These are phyloP conservation scores for Cryptomyrus ogoouensis DNA, from an alignment of 2,113 vertebrate genomes.

Conservation along the genomic window DNA sequence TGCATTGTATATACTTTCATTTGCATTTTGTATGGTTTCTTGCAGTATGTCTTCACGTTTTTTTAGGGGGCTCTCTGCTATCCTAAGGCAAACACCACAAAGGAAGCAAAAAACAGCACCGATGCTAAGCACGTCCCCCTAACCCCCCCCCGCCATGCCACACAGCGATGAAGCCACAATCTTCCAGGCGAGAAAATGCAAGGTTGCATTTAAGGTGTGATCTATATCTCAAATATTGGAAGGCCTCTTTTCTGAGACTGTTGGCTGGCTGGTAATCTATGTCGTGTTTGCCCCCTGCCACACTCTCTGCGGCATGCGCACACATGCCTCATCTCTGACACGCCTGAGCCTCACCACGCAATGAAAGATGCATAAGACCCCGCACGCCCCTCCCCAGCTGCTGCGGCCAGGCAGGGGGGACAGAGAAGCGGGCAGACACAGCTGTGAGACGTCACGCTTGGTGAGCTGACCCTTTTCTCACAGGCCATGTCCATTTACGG, in stretches of 20 bases:
- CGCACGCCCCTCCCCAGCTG: background rate
- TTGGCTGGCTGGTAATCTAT: background rate
- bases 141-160: too few relatives aligned
- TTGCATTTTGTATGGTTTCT: conserved; percentile 13
- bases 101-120: background rate
- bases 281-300: background rate
- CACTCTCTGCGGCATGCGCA: background rate
- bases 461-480: background rate
- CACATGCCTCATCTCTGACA: background rate
- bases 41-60: background rate
- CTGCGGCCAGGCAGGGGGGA: background rate
- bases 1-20: conserved; percentile 9
- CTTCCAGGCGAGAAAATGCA: background rate
- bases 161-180: background rate
- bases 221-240: background rate
- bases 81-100: background rate
- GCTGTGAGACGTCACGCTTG: background rate
- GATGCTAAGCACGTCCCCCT: background rate
- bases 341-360: background rate
- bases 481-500: background rate
- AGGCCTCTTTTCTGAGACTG: background rate
- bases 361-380: conserved; percentile 38
- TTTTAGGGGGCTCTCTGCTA: background rate
- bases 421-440: background rate
- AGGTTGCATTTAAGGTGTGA: background rate